Evolutionary conservation across 2,113 vertebrate genomes (phyloP).

Genomic region (Hymenochirus boettgeri): DNA sequence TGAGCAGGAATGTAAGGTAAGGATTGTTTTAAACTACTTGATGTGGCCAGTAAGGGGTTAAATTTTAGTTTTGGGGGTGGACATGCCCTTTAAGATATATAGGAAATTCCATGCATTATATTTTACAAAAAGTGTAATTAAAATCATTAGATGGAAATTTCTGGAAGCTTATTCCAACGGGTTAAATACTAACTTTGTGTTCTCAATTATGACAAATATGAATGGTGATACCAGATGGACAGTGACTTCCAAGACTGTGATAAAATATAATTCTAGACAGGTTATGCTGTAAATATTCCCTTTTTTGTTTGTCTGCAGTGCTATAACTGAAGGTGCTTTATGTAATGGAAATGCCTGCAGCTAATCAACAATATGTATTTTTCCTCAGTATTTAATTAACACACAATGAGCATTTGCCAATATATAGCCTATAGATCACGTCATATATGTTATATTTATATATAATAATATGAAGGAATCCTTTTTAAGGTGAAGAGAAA

Average conservation of each 20-base stretch:
- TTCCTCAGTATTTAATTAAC: not conserved
- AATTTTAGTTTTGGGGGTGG: too few relatives aligned
- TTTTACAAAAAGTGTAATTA: constrained; percentile 15
- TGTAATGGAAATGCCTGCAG: not conserved
- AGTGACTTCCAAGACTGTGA: not conserved
- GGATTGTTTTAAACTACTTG: too few relatives aligned
- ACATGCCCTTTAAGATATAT: too few relatives aligned
- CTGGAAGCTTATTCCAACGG: not conserved
- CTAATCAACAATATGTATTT: not conserved
- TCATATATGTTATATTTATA: too few relatives aligned
- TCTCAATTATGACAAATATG: not conserved
- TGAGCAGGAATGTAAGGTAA: too few relatives aligned
- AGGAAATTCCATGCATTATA: not conserved
- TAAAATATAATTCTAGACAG: constrained; percentile 8
- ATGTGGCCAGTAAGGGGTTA: too few relatives aligned
- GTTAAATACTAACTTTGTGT: not conserved
- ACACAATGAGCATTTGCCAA: not conserved
- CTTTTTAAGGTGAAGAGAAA: not conserved
- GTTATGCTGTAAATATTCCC: constrained; percentile 18
- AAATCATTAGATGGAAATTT: constrained; percentile 10
- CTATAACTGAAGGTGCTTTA: not conserved
- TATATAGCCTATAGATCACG: not conserved
- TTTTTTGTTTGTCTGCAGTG: not conserved
- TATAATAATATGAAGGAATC: not conserved
- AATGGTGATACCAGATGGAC: not conserved